Evolutionary conservation across 92 coral and sea anemone genomes (phyloP).

Genomic region (Zoanthus gigantus): DNA sequence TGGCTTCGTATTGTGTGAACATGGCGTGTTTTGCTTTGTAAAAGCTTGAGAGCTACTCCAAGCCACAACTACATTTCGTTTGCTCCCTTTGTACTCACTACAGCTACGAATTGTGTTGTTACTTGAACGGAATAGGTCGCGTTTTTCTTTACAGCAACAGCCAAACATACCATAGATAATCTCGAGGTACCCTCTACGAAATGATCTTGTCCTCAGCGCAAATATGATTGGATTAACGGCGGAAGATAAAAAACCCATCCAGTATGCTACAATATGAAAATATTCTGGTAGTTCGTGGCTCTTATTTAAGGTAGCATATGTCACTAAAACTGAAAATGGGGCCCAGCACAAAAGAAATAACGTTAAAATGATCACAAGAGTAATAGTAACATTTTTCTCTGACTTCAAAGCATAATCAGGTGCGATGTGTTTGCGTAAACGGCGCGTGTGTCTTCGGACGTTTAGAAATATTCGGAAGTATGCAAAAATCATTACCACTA

Average conservation of each 20-base stretch:
- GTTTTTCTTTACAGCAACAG: conserved; percentile 47
- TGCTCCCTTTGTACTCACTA: conserved; percentile 17
- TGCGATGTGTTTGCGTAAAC: conserved; percentile 57
- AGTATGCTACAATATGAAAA: conserved; percentile 65
- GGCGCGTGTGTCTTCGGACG: conserved; percentile 62
- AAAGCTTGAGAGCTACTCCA: conserved; percentile 6
- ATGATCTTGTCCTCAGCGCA: conserved; percentile 60
- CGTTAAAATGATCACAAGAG: conserved; percentile 65
- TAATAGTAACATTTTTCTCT: conserved; percentile 60
- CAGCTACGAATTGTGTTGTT: conserved; percentile 11
- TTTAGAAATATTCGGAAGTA: conserved; percentile 64
- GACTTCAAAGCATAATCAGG: conserved; percentile 45
- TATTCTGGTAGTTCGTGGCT: conserved; percentile 50
- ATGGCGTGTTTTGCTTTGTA: background rate
- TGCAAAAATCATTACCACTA: conserved; percentile 65
- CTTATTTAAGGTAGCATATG: conserved; percentile 56
- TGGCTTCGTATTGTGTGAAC: background rate
- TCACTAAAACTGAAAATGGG: conserved; percentile 64
- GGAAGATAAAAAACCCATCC: conserved; percentile 70
- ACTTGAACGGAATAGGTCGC: conserved; percentile 16
- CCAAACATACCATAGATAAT: conserved; percentile 59
- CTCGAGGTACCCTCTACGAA: conserved; percentile 68
- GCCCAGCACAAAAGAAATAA: conserved; percentile 72
- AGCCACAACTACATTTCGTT: background rate
- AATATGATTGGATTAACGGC: conserved; percentile 70